These are phyloP conservation scores for Aculops lycopersici DNA, from an alignment of 1,140 invertebrate species.

Conservation along the genomic window DNA sequence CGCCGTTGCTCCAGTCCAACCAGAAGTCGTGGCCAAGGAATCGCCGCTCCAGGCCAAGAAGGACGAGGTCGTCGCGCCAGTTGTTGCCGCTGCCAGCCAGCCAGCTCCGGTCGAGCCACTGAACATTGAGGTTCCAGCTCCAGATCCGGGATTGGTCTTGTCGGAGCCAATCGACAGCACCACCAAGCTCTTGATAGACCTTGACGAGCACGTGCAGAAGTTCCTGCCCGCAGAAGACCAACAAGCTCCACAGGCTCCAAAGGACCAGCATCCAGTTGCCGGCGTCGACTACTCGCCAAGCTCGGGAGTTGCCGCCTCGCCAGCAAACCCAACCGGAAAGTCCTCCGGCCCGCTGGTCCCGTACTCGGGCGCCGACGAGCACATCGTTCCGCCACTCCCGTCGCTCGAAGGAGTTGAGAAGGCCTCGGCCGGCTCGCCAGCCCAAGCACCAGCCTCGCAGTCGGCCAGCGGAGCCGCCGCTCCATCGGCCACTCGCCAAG, in stretches of 20 bases:
- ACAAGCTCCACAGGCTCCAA: background rate
- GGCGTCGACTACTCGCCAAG: background rate
- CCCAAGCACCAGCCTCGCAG: background rate
- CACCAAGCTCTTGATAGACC: conserved; percentile 7
- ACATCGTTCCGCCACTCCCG: background rate
- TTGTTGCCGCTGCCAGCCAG: background rate
- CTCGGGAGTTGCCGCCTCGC: background rate
- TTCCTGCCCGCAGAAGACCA: background rate
- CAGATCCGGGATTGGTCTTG: background rate
- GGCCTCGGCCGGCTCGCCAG: background rate
- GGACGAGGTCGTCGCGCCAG: background rate
- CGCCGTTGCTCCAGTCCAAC: background rate
- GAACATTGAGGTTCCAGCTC: background rate
- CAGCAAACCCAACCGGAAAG: background rate
- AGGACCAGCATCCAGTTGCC: background rate
- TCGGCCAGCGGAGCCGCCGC: background rate
- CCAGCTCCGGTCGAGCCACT: no score
- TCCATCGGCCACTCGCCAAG: background rate
- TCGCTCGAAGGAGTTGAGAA: background rate
- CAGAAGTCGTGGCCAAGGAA: background rate
- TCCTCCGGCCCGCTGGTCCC: no score
- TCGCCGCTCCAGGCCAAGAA: background rate
- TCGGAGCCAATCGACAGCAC: conserved; percentile 4
- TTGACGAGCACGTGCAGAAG: conserved; percentile 3
- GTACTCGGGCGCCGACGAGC: background rate